Evolutionary conservation across 1,140 invertebrate genomes (phyloP), one percentile per base, ranked within the genome.

Genomic region (Panagrolaimus sp.): DNA sequence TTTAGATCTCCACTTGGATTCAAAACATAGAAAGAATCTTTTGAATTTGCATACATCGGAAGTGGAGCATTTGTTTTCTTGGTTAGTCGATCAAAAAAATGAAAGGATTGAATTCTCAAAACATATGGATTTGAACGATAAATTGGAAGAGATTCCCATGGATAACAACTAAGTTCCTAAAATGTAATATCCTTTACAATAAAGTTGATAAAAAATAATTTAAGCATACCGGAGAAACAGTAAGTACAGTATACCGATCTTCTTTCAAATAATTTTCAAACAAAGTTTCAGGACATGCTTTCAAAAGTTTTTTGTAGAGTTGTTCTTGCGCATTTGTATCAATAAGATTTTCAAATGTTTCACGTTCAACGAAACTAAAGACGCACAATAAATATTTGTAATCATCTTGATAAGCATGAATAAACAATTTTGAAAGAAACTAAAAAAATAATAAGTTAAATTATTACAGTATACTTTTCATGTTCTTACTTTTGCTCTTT

Each of bases 1-100:
- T 26, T 52, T 17, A 80, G 48, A 72, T 82, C 76, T 1, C 76
- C 76, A 45, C 77, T 73, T n/a, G 78, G 78, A 69, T 80, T 78
- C 21, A 80, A 63, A 21, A 80, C 68, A 45, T 79, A 80, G 48
- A 69, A 80, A 21, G 77, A 73, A 26, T 77, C 82, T 17, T 71
- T 48, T 7, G 69, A 70, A 44, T 82, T 64, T 15, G 82, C 76
- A 26, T 52, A 38, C 44, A 69, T 78, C 1, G 78, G 78, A 5
- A 81, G 9, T 69, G 78, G 65, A 21, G 38, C 24, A 10, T 48
- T 44, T 7, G 67, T n/a, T 52, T 14, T 28, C n/a, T 55, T 28
- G 43, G 76, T 21, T 44, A 76, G 7, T 38, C 32, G 58, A 12
- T 68, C 48, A 44, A 81, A 78, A 12, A 78, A n/a, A 28, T 78